Base-by-base conservation (phyloP, 1,140 invertebrate species). In the Halotydeus destructor region DNA sequence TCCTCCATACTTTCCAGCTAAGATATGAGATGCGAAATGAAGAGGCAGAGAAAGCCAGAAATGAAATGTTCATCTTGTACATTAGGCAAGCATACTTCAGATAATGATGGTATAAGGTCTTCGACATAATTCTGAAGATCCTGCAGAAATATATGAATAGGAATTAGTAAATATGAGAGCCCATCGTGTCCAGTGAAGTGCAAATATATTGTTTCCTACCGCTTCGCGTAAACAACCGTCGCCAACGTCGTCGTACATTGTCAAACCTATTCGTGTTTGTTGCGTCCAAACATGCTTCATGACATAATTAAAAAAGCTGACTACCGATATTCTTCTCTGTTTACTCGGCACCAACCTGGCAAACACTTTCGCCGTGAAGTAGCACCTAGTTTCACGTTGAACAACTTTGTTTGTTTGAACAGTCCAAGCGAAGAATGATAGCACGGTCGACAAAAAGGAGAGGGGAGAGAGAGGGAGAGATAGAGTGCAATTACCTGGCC, bases 91-190 rank as follows among this genome's bases (percentile, higher is more conserved):
- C 38, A 38, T 43, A 64, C 56, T 49, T 88, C 82, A 2, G 78
- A 74, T 40, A 94, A 56, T 9, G 84, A 86, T 2, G 85, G 86
- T 48, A 93, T 81, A 31, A 94, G 60, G 57, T 94, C 86, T 24
- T 75, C 65, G 49, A 96, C 91, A 56, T 93, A 97, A 57, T 81
- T 85, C 62, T 94, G 88, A 47, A 97, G 60, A 58, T 94, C 86
- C 78, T 81, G 50, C 21, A 65, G 61, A 50, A 52, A 52, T 53
- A 41, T 38, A 39, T 48, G 52, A 49, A 36, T 37, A 21, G 39
- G 18, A 46, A 34, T 18, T 27, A 23, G 18, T 24, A 30, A 2
- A 27, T 38, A 27, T n/a, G n/a, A n/a, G n/a, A n/a, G n/a, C n/a
- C n/a, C n/a, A n/a, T n/a, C n/a, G n/a, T n/a, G 8, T 19, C n/a